Conservation (phyloP, 2,888 invertebrate genomes). For the Pseudococcus jackbeardsleyi region DNA sequence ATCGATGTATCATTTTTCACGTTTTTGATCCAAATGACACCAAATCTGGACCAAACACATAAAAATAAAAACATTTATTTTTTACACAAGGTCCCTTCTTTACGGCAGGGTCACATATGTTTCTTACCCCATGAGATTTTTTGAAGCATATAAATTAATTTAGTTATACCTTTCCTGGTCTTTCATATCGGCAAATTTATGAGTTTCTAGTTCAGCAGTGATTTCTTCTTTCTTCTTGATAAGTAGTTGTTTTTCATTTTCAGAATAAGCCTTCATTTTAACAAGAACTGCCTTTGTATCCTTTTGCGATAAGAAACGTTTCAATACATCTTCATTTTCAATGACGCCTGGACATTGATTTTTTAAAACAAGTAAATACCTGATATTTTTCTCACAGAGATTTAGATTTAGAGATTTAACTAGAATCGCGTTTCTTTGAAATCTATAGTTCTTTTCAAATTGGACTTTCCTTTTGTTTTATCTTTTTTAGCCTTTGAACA, state of each 20-base stretch:
- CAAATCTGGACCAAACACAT: too few relatives aligned
- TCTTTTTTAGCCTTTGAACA: too few relatives aligned
- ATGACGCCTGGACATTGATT: constrained; percentile 75
- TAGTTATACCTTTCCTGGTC: constrained; percentile 82
- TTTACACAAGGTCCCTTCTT: too few relatives aligned
- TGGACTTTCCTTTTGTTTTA: too few relatives aligned
- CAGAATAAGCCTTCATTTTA: constrained; percentile 79
- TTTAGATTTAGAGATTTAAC: too few relatives aligned
- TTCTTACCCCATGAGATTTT: too few relatives aligned
- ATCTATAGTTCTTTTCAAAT: too few relatives aligned
- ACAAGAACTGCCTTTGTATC: constrained; percentile 80
- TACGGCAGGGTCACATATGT: too few relatives aligned
- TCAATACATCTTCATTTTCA: constrained; percentile 80
- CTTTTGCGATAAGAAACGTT: constrained; percentile 80
- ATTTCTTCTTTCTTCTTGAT: constrained; percentile 79
- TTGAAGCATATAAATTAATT: background rate
- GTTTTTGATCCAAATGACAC: too few relatives aligned
- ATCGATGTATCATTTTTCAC: too few relatives aligned
- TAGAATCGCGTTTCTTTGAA: too few relatives aligned
- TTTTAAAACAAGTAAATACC: background rate
- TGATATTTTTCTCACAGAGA: background rate
- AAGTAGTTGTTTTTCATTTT: constrained; percentile 80
- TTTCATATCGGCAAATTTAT: constrained; percentile 84
- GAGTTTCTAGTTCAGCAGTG: constrained; percentile 79
- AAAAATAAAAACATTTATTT: too few relatives aligned